A percentile compares a stretch with the other conserved stretches of the same genome.
These are phyloP conservation scores for Steinernema carpocapsae DNA, from an alignment of 2,888 invertebrate genomes.

Conservation along the genomic window DNA sequence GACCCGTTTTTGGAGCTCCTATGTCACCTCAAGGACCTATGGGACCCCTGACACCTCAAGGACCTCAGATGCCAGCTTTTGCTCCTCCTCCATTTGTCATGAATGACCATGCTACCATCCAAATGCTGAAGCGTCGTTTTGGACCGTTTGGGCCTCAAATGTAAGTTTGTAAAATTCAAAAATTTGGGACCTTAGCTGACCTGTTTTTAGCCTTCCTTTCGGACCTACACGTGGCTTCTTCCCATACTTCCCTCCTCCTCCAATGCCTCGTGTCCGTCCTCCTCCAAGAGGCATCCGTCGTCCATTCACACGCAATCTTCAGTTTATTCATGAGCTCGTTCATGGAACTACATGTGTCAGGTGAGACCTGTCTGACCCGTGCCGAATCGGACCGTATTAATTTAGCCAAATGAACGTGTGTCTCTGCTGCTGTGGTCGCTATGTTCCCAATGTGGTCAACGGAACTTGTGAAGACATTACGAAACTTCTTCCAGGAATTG, in stretches of 20 bases:
- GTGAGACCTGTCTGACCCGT: not conserved
- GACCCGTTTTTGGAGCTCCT: not conserved
- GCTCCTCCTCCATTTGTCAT: not conserved
- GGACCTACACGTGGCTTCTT: not conserved
- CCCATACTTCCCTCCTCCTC: conserved; percentile 11
- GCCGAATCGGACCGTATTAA: not conserved
- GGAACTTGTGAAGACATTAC: conserved; percentile 45
- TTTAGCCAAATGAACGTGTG: conserved; percentile 32
- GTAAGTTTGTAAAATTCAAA: not conserved
- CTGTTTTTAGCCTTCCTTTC: conserved; percentile 8
- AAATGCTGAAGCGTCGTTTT: not conserved
- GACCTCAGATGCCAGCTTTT: too few relatives aligned
- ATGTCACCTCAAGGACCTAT: too few relatives aligned
- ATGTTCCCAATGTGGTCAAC: conserved; percentile 44
- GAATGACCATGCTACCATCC: conserved; percentile 5
- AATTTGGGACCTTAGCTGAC: not conserved
- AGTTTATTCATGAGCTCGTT: conserved; percentile 39
- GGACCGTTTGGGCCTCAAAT: conserved; percentile 19
- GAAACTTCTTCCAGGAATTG: conserved; percentile 47
- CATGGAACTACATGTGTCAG: conserved; percentile 47
- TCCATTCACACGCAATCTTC: not conserved
- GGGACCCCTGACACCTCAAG: too few relatives aligned
- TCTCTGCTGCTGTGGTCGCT: conserved; percentile 48
- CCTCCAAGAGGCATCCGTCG: not conserved
- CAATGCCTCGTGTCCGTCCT: not conserved